Conservation (phyloP, 2,797 vertebrate genomes). For the Rhinophrynus dorsalis region DNA sequence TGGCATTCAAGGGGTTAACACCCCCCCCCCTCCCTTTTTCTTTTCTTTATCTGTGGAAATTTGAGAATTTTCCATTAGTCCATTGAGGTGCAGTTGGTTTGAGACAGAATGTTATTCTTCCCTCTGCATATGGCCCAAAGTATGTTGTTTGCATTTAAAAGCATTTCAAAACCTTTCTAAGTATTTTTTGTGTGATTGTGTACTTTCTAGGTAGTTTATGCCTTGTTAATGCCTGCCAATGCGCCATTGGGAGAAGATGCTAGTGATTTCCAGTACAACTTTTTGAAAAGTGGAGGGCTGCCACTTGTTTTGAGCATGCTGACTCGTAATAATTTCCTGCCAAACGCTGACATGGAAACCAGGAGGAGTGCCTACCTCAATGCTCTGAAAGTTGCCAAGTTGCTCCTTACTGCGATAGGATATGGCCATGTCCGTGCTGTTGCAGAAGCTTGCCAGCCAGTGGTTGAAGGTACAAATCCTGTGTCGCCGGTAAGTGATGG, state of each 20-base stretch:
- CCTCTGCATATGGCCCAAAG: no score
- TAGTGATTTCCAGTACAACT: slow-evolving; percentile 97
- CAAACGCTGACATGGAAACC: slow-evolving; percentile 97
- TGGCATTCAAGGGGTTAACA: no score
- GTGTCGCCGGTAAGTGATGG: slow-evolving; percentile 81
- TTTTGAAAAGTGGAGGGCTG: slow-evolving; percentile 94
- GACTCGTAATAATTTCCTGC: slow-evolving; percentile 97
- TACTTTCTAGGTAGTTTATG: slow-evolving; percentile 89
- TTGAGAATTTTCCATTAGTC: no score
- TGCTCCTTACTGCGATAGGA: slow-evolving; percentile 92
- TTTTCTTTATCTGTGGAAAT: no score
- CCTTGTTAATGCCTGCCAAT: slow-evolving; percentile 98
- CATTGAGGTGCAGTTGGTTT: no score
- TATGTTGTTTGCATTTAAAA: no score
- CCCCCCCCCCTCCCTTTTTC: no score
- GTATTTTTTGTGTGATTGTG: no score
- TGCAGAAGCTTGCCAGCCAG: slow-evolving; percentile 96
- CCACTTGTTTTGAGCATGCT: slow-evolving; percentile 97
- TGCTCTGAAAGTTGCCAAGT: slow-evolving; percentile 95
- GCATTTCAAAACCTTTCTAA: no score
- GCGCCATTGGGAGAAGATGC: slow-evolving; percentile 95
- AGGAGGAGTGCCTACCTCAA: slow-evolving; percentile 96
- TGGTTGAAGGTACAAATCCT: slow-evolving; percentile 87
- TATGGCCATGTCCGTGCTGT: slow-evolving; percentile 96
- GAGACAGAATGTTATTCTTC: no score